Evolutionary conservation across 1,140 invertebrate genomes (phyloP).

Genomic region (Pseudoatta argentina): DNA sequence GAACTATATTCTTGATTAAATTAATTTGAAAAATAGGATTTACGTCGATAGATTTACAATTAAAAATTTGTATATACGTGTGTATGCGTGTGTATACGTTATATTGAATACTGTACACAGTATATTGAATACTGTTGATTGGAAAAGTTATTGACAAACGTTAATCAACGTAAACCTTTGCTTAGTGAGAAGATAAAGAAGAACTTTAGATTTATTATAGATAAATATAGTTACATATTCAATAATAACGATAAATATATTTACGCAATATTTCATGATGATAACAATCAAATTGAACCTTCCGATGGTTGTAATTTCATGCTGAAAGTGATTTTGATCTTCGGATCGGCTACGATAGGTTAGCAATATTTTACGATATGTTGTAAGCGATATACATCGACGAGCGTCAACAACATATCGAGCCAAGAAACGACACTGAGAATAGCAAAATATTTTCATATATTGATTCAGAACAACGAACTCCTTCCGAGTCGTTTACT

Average conservation of each 20-base stretch:
- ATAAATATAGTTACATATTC: neutral
- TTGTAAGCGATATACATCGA: neutral
- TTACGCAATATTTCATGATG: neutral
- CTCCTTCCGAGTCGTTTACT: conserved; percentile 65
- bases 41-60: neutral
- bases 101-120: neutral
- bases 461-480: conserved; percentile 62
- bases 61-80: neutral
- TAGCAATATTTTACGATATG: conserved; percentile 21
- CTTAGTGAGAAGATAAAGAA: neutral
- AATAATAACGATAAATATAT: neutral
- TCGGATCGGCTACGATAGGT: neutral
- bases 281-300: neutral
- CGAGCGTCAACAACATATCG: no score
- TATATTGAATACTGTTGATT: neutral
- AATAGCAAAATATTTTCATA: conserved; percentile 62
- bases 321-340: conserved; percentile 7
- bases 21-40: conserved; percentile 14
- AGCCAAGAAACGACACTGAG: neutral
- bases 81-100: neutral
- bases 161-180: neutral
- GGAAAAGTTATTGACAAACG: neutral
- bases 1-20: neutral
- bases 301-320: neutral
- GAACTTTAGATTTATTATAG: neutral